Evolutionary conservation across 1,140 invertebrate species (phyloP), one percentile per base, ranked within the genome.

Genomic region (Cyphomyrmex costatus): DNA sequence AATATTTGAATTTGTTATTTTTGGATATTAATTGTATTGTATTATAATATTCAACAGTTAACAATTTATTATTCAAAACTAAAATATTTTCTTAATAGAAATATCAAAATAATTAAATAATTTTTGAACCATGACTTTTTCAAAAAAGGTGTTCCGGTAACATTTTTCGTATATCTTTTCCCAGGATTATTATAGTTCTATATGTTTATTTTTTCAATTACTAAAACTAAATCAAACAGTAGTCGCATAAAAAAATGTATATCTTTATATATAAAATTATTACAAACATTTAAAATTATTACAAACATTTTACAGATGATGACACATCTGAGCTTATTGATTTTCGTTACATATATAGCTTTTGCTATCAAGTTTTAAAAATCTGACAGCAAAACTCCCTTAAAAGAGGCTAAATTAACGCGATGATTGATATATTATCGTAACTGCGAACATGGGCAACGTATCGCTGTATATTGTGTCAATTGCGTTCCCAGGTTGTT

Each of bases 401-500:
- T 49, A 19, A 74, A n/a, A 46, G 21, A 16, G 21, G 46, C 33
- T 27, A 30, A 68, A 42, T 10, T 42, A 42, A 27, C 10, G 24
- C 5, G 27, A 2, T 74, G n/a, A 82, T 80, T 71, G 53, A 83
- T 61, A 74, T 14, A 6, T 4, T 16, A 73, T 74, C n/a, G 61
- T 82, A 53, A 53, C 7, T 82, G 24, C 49, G 12, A 71, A 46
- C n/a, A 51, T 4, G 8, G 19, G 36, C 8, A 1, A 16, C 46
- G 14, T 58, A 58, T 56, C 51, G 51, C 24, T 30, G 14, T 2
- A 49, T 42, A 73, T 82, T 82, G 61, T 24, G 53, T 60, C 79
- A 83, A 83, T 73, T 53, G 68, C 66, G 53, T 61, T 42, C 79
- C 79, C 79, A 82, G 65, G 19, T 83, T 30, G 66, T 16, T 60